phyloP scores from a whole-genome alignment of 2,113 vertebrate species.

The Addax nasomaculatus region DNA sequence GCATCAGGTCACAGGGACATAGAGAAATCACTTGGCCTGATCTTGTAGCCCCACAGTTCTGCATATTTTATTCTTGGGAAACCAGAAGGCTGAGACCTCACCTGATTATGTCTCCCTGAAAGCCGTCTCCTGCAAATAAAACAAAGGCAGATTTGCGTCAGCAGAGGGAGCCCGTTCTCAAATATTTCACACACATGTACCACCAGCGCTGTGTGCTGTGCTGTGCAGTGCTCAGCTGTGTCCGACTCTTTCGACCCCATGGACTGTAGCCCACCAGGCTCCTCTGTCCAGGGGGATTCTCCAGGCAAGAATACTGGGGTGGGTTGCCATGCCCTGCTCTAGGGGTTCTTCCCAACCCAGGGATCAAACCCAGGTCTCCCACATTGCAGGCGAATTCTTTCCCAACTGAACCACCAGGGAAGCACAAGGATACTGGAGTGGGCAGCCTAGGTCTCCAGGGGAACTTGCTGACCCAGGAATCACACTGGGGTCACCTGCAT shows the following conservation, averaged over 20 bases:
- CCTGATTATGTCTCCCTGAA: neutral
- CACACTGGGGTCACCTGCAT: neutral
- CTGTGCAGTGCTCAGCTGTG: neutral
- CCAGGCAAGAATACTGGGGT: neutral
- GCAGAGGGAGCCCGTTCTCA: neutral
- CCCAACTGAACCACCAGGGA: neutral
- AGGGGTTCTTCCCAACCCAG: neutral
- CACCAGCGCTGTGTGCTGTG: neutral
- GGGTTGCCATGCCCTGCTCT: neutral
- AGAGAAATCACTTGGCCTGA: neutral
- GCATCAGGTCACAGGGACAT: neutral
- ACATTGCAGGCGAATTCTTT: fast-evolving
- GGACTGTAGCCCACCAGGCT: neutral
- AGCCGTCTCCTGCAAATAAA: slow-evolving; percentile 24
- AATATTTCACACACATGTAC: neutral
- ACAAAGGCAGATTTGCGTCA: neutral
- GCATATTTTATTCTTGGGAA: neutral
- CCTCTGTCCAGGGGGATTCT: neutral
- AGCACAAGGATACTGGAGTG: neutral
- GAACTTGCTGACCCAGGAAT: neutral
- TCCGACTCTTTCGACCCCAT: neutral
- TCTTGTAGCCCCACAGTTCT: neutral
- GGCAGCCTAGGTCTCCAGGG: neutral
- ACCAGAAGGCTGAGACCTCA: neutral
- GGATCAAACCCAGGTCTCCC: neutral